These are phyloP conservation scores for Agrilus mali DNA, from an alignment of 2,888 invertebrate genomes.

Conservation along the genomic window DNA sequence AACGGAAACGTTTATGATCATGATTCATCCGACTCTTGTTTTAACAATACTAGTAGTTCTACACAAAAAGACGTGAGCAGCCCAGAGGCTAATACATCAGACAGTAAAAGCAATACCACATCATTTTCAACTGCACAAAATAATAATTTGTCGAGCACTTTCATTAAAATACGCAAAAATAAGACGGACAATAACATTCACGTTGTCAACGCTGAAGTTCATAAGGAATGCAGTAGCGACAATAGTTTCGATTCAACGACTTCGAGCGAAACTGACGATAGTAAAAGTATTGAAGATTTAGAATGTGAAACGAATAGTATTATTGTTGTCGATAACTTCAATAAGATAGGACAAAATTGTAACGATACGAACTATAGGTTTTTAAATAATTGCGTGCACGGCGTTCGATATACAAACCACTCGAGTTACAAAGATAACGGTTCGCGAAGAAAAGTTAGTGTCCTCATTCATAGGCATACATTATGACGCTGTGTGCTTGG, in stretches of 20 bases:
- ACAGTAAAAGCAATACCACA: no score
- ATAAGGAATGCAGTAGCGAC: constrained; percentile 14
- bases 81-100: no score
- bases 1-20: no score
- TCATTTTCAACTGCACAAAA: no score
- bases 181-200: constrained; percentile 7
- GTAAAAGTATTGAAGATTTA: constrained; percentile 4
- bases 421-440: constrained; percentile 21
- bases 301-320: constrained; percentile 6
- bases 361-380: constrained; percentile 3
- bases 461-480: constrained; percentile 33
- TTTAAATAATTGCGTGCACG: constrained; percentile 4
- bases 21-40: no score
- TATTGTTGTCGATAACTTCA: constrained; percentile 9
- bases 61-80: no score
- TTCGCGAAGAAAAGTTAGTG: constrained; percentile 25
- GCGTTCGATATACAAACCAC: constrained; percentile 18
- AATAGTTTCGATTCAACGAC: constrained; percentile 3
- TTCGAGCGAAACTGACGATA: constrained; percentile 3
- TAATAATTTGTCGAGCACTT: not conserved
- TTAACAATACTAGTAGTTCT: no score
- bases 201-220: constrained; percentile 13
- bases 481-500: constrained; percentile 26
- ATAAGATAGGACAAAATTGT: constrained; percentile 7
- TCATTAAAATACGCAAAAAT: not conserved